Conservation (phyloP, 2,113 vertebrate genomes). For the Casuarius casuarius region DNA sequence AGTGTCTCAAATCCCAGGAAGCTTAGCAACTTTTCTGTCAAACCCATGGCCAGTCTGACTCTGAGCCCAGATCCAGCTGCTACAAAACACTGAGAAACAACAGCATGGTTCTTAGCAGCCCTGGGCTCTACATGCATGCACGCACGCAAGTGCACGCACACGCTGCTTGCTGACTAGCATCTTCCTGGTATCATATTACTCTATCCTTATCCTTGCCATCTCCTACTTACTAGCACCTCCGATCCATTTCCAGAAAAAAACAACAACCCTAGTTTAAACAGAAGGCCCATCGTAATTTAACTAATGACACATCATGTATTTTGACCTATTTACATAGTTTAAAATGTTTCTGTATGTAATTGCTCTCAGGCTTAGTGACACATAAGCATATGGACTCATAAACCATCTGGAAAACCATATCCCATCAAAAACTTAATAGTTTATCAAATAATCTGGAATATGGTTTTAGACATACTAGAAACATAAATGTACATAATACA, state of each 20-base stretch:
- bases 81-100: background rate
- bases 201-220: background rate
- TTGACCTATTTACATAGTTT: background rate
- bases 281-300: background rate
- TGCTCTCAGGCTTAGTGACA: background rate
- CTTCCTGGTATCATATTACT: background rate
- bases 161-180: background rate
- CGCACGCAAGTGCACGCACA: rapidly evolving
- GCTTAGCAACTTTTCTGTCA: background rate
- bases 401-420: background rate
- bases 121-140: background rate
- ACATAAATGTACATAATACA: background rate
- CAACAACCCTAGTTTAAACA: background rate
- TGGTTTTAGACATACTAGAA: background rate
- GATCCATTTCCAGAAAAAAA: background rate
- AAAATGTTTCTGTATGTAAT: background rate
- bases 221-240: background rate
- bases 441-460: background rate
- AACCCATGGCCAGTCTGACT: background rate
- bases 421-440: background rate
- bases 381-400: background rate
- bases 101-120: background rate
- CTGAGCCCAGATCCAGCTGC: background rate
- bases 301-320: background rate
- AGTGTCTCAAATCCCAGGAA: background rate